These are phyloP conservation scores for Melanotaenia boesemani DNA, from an alignment of 2,797 vertebrate genomes.

Conservation along the genomic window DNA sequence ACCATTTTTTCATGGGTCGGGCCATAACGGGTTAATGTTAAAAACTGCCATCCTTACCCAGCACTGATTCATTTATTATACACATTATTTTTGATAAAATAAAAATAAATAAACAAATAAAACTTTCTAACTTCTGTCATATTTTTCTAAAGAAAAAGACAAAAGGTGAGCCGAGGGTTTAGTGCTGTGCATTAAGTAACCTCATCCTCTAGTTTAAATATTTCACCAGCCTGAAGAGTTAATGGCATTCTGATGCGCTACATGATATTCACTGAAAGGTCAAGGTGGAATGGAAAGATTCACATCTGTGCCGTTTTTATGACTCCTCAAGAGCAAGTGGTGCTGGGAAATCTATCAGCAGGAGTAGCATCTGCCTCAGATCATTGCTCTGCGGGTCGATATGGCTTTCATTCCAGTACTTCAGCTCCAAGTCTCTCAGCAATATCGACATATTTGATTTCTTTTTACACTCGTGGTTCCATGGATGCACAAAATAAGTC, in stretches of 20 bases:
- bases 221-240: conserved; percentile 76
- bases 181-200: conserved; percentile 57
- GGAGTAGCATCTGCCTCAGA: conserved; percentile 63
- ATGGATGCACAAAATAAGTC: conserved; percentile 9
- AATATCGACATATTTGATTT: conserved; percentile 46
- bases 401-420: conserved; percentile 53
- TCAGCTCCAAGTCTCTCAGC: conserved; percentile 38
- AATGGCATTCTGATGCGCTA: conserved; percentile 72
- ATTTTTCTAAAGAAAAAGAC: conserved; percentile 42
- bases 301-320: conserved; percentile 68
- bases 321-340: conserved; percentile 58
- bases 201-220: conserved; percentile 74
- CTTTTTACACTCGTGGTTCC: conserved; percentile 19
- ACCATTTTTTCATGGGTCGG: too few species aligned
- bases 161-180: not conserved
- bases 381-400: conserved; percentile 62
- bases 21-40: too few species aligned
- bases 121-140: conserved; percentile 42
- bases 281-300: conserved; percentile 78
- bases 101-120: too few species aligned
- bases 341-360: conserved; percentile 70
- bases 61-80: not conserved
- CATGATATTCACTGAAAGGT: conserved; percentile 75
- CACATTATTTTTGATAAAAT: not conserved
- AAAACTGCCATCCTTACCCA: too few species aligned